Evolutionary conservation across 2,797 vertebrate species (phyloP), one percentile per base, ranked within the genome.

Genomic region (Corythornis leucogaster): DNA sequence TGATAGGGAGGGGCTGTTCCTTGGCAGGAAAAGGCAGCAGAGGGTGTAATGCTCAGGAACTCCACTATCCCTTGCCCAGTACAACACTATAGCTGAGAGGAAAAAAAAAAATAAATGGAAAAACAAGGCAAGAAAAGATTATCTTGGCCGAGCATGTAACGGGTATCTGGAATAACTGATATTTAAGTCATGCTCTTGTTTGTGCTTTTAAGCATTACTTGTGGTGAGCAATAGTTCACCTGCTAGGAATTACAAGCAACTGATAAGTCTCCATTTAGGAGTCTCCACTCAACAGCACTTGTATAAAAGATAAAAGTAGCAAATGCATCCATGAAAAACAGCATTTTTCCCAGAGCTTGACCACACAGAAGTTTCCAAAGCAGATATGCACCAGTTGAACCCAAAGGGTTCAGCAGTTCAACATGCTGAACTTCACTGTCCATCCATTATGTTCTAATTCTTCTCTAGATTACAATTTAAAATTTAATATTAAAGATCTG

Each of bases 261-360:
- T 89, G 92, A 91, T 92, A 93, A 94, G 66, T 83, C 69, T 88
- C 35, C 58, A 73, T 76, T 95, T 89, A 76, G 48, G 68, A 84
- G 85, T 61, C 88, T 93, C 82, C 68, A 73, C 78, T 91, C 80
- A 96, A 95, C 33, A 70, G n/a, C 43, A 90, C 58, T 93, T 40
- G 4, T 10, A 40, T 30, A n/a, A 45, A 31, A 28, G 42, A n/a
- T 82, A 85, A 33, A 48, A 38, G 66, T 1, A 1, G 45, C 84
- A 90, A 94, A 89, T 70, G 48, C 88, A 67, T 88, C 85, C 80
- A 76, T 89, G 94, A 95, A 80, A 78, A 95, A 75, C 42, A 67
- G 57, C 78, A 45, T 38, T 96, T 97, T 97, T 94, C 53, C 94
- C 89, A 95, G 83, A 94, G 74, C 55, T 79, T 68, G 79, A 71